phyloP scores from a whole-genome alignment of 2,113 vertebrate genomes.

The Gila orcuttii region DNA sequence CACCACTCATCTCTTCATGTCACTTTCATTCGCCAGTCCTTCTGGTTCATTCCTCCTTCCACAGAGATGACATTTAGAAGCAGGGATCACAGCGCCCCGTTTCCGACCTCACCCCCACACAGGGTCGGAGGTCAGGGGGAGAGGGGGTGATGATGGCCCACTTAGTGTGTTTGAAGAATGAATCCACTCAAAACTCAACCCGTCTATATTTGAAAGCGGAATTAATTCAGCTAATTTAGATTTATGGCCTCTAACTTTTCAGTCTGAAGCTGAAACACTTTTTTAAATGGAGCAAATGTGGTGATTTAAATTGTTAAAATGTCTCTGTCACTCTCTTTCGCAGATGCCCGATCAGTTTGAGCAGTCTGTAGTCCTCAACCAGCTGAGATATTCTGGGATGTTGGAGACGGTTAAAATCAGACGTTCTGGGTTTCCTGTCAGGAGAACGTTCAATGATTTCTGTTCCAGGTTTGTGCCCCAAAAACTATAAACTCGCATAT shows the following conservation, averaged over 20 bases:
- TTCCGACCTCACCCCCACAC: constrained; percentile 54
- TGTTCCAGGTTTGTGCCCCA: constrained; percentile 81
- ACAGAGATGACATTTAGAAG: constrained; percentile 58
- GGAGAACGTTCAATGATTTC: constrained; percentile 91
- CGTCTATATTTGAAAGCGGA: constrained; percentile 28
- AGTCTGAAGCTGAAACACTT: background rate
- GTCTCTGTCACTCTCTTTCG: constrained; percentile 18
- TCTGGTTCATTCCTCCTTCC: constrained; percentile 9
- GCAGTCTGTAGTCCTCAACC: constrained; percentile 93
- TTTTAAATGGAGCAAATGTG: constrained; percentile 1
- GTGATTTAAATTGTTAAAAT: background rate
- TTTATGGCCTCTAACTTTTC: background rate
- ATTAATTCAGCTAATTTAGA: constrained; percentile 19
- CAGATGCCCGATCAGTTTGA: constrained; percentile 97
- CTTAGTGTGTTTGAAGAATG: constrained; percentile 37
- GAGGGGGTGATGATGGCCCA: constrained; percentile 27
- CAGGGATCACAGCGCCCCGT: constrained; percentile 38
- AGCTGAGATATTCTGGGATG: constrained; percentile 97
- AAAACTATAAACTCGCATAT: background rate
- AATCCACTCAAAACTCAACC: constrained; percentile 21
- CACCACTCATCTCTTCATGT: constrained; percentile 44
- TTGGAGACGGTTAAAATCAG: constrained; percentile 95
- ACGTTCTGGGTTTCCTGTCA: constrained; percentile 88
- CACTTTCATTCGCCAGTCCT: constrained; percentile 18
- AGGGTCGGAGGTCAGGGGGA: constrained; percentile 36